A percentile compares a stretch with the other conserved stretches of the same genome.
phyloP scores from a whole-genome alignment of 2,113 vertebrate genomes.

The Petaurus breviceps region DNA sequence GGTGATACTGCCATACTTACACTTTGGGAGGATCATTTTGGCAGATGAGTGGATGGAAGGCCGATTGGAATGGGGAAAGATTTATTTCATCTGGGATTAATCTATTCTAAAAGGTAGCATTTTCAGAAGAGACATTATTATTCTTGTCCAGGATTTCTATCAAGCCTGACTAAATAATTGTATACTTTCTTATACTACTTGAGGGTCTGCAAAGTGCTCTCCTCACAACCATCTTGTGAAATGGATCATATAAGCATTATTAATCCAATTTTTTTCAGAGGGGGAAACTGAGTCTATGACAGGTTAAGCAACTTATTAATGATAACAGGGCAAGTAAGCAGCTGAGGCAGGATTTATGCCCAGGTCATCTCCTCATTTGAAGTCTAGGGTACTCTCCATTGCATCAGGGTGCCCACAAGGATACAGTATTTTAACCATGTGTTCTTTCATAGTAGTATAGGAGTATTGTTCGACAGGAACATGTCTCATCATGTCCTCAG shows the following conservation, averaged over 20 bases:
- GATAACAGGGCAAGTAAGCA: not conserved
- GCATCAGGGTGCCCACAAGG: too few relatives aligned
- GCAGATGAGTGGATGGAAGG: not conserved
- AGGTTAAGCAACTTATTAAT: not conserved
- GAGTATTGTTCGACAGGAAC: not conserved
- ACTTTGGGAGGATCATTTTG: not conserved
- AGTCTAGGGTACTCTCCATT: too few relatives aligned
- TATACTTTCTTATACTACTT: not conserved
- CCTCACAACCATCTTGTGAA: not conserved
- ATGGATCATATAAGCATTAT: not conserved
- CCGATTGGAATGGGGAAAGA: not conserved
- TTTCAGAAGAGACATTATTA: not conserved
- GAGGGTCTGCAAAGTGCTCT: not conserved
- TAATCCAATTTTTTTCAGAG: not conserved
- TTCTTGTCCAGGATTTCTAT: not conserved
- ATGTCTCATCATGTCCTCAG: not conserved
- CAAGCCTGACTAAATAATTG: not conserved
- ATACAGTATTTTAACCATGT: not conserved
- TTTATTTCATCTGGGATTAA: not conserved
- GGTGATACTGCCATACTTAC: not conserved
- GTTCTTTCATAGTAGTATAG: not conserved
- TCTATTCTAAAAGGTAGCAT: not conserved
- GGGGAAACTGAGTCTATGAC: not conserved
- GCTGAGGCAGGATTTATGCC: not conserved
- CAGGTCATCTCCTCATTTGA: not conserved